Conservation (phyloP, 2,113 vertebrate genomes). For the Oncorhynchus tshawytscha region DNA sequence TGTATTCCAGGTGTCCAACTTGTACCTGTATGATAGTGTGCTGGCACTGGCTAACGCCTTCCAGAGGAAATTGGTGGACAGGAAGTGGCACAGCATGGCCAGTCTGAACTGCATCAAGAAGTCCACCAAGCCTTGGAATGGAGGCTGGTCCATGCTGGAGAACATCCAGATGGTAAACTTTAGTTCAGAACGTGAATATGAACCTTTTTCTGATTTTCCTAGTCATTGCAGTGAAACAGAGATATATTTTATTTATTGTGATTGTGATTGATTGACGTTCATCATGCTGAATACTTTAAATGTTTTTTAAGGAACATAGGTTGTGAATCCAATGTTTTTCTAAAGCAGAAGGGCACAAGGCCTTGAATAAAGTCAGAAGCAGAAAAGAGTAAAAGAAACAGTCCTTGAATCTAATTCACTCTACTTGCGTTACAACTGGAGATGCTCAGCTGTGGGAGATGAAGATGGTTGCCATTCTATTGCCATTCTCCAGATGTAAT, state of each 20-base stretch:
- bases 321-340: no score
- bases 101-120: conserved; percentile 97
- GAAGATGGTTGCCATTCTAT: conserved; percentile 8
- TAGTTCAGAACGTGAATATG: not conserved
- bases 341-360: no score
- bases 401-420: not conserved
- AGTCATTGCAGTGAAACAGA: no score
- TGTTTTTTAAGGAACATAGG: no score
- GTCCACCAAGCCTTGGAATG: conserved; percentile 98
- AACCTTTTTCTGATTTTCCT: no score
- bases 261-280: no score
- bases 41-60: conserved; percentile 98
- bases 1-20: conserved; percentile 87
- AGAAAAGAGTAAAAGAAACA: no score
- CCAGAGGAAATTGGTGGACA: conserved; percentile 97
- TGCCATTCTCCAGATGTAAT: not conserved
- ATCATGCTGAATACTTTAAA: no score
- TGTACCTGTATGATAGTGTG: conserved; percentile 98
- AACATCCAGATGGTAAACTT: conserved; percentile 92
- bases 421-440: not conserved
- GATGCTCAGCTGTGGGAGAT: conserved; percentile 11
- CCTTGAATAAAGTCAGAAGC: no score
- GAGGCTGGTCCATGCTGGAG: conserved; percentile 96
- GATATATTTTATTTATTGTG: no score
- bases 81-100: conserved; percentile 99